Evolutionary conservation across 2,888 invertebrate species (phyloP), one percentile per base, ranked within the genome.

Genomic region (Arctia plantaginis): DNA sequence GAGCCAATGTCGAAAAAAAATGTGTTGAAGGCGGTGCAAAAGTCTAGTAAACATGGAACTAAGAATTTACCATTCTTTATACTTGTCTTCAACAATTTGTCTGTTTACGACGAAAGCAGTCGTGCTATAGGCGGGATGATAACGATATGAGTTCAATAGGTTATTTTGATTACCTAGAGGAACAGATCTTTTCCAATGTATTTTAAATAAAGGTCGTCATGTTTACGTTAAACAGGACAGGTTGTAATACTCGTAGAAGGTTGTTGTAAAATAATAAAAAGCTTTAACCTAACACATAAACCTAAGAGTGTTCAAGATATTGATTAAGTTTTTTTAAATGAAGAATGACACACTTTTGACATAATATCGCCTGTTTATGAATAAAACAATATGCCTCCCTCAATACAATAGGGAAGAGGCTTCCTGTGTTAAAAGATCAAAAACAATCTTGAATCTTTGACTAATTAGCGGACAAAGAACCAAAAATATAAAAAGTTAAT

Each of bases 401-500:
- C 7, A n/a, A n/a, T n/a, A n/a, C n/a, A n/a, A n/a, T n/a, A n/a
- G n/a, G n/a, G n/a, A n/a, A n/a, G n/a, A n/a, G n/a, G n/a, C 41
- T 66, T 27, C 4, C 27, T 27, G 39, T 64, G 33, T 69, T 47
- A 62, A 47, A 64, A 69, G 51, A 65, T 51, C 15, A 39, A 72
- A 59, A 72, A 69, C 27, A 51, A 51, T 59, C 62, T 47, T 39
- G 10, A 33, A 51, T 68, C 33, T 62, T 55, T 13, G 44, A 64
- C 35, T 68, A 68, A 72, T 68, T 72, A 62, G 20, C 47, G 20
- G 39, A 44, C 30, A 69, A 65, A 35, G 39, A 18, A 23, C n/a
- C 33, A 6, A 62, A 69, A 69, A 68, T 27, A 55, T 69, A 55
- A 69, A 69, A 73, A 65, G 65, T 65, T 73, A 73, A 73, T 73